Evolutionary conservation across 2,888 invertebrate genomes (phyloP).

Genomic region (Congeria kusceri): DNA sequence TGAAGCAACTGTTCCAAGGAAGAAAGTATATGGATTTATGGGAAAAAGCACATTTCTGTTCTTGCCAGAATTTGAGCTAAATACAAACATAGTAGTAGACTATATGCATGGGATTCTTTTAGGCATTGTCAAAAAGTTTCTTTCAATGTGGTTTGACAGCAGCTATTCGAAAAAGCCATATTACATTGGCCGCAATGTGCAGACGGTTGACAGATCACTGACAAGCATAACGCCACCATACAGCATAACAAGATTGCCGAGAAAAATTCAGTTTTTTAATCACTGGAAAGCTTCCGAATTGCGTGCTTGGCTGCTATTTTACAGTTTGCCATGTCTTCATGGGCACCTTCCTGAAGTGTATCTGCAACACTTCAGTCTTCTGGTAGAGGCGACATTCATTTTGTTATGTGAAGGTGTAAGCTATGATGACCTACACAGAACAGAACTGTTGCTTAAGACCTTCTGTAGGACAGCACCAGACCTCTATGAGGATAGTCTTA

Average conservation of each 20-base stretch:
- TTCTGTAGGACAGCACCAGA: not conserved
- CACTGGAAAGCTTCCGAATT: constrained; percentile 68
- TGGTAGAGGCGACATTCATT: constrained; percentile 28
- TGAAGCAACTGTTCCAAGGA: constrained; percentile 23
- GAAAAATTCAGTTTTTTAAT: constrained; percentile 33
- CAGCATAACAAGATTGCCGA: constrained; percentile 40
- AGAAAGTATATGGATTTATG: constrained; percentile 41
- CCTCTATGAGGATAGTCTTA: constrained; percentile 26
- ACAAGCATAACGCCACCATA: constrained; percentile 38
- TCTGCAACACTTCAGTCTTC: constrained; percentile 20
- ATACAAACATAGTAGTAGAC: constrained; percentile 38
- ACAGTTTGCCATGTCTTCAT: constrained; percentile 27
- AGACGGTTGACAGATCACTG: not conserved
- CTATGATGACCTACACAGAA: constrained; percentile 6
- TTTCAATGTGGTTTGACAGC: constrained; percentile 26
- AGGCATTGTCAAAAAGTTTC: constrained; percentile 14
- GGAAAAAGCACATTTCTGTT: not conserved
- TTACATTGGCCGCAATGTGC: constrained; percentile 8
- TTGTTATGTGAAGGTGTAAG: constrained; percentile 11
- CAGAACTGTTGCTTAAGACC: constrained; percentile 15
- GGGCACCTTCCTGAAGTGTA: constrained; percentile 20
- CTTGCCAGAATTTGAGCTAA: constrained; percentile 17
- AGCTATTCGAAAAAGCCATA: not conserved
- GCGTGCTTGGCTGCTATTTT: constrained; percentile 50
- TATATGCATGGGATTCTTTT: constrained; percentile 34